Base-by-base conservation (phyloP, 2,888 invertebrate species). In the Drosophila mettleri region DNA sequence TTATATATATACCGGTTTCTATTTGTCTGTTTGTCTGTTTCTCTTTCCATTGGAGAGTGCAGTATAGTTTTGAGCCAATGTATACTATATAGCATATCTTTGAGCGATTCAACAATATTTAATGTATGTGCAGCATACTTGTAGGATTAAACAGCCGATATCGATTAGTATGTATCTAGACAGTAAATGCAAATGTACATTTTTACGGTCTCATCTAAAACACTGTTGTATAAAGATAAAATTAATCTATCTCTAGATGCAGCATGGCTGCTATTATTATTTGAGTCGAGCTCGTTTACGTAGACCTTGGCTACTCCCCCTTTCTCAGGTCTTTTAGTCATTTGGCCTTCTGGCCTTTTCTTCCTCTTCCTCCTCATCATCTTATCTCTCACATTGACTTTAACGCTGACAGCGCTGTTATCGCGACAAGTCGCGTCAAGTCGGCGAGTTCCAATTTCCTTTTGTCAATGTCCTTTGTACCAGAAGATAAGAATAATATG, bases 391-490 rank as follows among this genome's bases (percentile, higher is more conserved):
- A 57, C 65, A 57, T 34, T 60, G 60, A 66, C 73, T 67, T 66
- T 66, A 59, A 74, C 49, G 61, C 36, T 46, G 53, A 46, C 45
- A 52, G 36, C 24, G 36, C n/a, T 8, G 27, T 39, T 39, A n/a
- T n/a, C n/a, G n/a, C n/a, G 51, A 51, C 45, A n/a, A n/a, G 49
- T 45, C 55, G 53, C 39, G 65, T 58, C 55, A 48, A 34, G 65
- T 58, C 55, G 66, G 39, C 57, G 62, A 41, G 16, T 71, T 65
- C 55, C 74, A 65, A 85, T 81, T 87, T 87, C 86, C 88, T 76
- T 68, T 83, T 64, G 79, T 79, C 82, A 83, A 85, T 61, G 81
- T 87, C 87, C 87, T 83, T 87, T 83, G 86, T 62, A 57, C 53
- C 60, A 46, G 61, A 61, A 69, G 86, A 87, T 85, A 85, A 87